Conservation (phyloP, 1,140 invertebrate genomes). For the Drosophila kikkawai region DNA sequence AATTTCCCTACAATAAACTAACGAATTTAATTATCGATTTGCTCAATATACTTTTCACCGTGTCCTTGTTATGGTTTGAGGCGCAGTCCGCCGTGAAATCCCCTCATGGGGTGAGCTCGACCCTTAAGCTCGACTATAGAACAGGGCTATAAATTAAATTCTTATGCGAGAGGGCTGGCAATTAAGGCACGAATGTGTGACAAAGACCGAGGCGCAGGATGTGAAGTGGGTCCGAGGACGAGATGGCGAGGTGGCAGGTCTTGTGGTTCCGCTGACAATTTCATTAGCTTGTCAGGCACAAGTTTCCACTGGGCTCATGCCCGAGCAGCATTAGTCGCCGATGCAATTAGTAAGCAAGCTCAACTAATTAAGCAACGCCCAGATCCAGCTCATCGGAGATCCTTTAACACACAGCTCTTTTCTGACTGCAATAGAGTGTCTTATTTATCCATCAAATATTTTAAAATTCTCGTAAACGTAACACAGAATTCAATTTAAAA, state of each 20-base stretch:
- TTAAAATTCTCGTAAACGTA: too few relatives aligned
- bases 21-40: not conserved
- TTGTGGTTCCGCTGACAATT: constrained; percentile 73
- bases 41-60: not conserved
- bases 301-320: constrained; percentile 27
- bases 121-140: constrained; percentile 53
- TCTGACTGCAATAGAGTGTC: not conserved
- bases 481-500: too few relatives aligned
- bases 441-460: not conserved
- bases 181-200: constrained; percentile 61
- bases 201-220: constrained; percentile 6
- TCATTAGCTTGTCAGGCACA: constrained; percentile 63
- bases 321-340: constrained; percentile 25
- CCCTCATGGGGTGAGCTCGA: constrained; percentile 42
- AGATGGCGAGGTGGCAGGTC: not conserved
- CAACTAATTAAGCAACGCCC: constrained; percentile 70
- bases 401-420: constrained; percentile 1
- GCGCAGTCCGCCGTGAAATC: constrained; percentile 28
- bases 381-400: constrained; percentile 21
- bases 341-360: constrained; percentile 71
- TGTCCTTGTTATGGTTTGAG: constrained; percentile 60
- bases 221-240: not conserved
- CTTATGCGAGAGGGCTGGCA: constrained; percentile 56
- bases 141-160: constrained; percentile 77
- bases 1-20: not conserved